Conservation (phyloP, 2,113 vertebrate genomes). For the Phalacrocorax carbo region DNA sequence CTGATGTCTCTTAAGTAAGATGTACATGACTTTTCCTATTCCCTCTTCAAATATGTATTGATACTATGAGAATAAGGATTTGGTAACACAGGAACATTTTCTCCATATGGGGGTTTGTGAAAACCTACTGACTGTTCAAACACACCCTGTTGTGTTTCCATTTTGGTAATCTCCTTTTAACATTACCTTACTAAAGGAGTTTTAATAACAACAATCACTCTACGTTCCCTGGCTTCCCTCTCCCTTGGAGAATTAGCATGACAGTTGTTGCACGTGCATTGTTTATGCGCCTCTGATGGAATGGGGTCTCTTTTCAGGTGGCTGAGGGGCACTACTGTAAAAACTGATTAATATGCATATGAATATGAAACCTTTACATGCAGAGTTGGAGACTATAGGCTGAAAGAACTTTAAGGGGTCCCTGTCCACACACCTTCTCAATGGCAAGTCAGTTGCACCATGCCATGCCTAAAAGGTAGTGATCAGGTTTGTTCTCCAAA, state of each 20-base stretch:
- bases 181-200: background rate
- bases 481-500: background rate
- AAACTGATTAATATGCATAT: background rate
- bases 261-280: background rate
- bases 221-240: background rate
- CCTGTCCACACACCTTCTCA: background rate
- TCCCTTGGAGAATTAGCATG: background rate
- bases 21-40: background rate
- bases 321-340: background rate
- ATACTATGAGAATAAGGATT: background rate
- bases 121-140: background rate
- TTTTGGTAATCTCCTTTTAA: background rate
- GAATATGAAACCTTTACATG: background rate
- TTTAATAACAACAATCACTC: background rate
- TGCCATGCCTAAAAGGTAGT: background rate
- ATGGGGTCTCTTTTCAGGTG: accelerated
- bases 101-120: background rate
- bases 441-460: background rate
- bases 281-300: background rate
- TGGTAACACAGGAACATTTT: background rate
- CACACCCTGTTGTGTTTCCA: background rate
- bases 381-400: background rate
- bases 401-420: background rate
- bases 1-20: background rate
- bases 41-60: background rate